A percentile compares a stretch with the other conserved stretches of the same genome.
phyloP scores from a whole-genome alignment of 2,888 invertebrate genomes.

The Pristionchus entomophagus region DNA sequence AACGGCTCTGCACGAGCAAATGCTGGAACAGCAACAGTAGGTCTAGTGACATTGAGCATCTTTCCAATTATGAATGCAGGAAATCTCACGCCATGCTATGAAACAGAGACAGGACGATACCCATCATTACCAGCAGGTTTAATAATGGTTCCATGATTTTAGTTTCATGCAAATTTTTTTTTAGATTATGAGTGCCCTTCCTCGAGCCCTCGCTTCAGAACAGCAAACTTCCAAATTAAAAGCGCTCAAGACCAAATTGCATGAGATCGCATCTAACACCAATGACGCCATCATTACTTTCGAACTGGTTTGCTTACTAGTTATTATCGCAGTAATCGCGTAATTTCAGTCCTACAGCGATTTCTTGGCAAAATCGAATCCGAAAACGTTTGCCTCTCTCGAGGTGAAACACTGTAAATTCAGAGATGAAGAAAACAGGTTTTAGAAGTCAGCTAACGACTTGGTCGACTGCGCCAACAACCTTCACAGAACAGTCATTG shows the following conservation, averaged over 20 bases:
- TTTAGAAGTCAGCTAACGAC: not conserved
- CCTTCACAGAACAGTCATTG: not conserved
- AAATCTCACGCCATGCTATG: not conserved
- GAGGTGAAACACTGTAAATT: not conserved
- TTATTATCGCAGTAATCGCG: not conserved
- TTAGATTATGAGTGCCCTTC: not conserved
- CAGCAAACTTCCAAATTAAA: not conserved
- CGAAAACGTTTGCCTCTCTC: not conserved
- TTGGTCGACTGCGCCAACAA: not conserved
- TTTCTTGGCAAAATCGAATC: not conserved
- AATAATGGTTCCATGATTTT: not conserved
- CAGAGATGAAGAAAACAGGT: not conserved
- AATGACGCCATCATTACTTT: not conserved
- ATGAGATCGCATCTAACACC: not conserved
- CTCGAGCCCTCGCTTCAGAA: not conserved
- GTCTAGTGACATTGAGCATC: no score
- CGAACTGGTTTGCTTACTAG: not conserved
- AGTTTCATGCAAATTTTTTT: not conserved
- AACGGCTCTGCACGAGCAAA: not conserved
- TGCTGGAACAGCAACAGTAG: not conserved
- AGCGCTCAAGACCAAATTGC: not conserved
- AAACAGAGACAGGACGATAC: not conserved
- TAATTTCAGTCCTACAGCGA: not conserved
- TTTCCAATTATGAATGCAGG: not conserved
- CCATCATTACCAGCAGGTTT: constrained; percentile 8